phyloP scores from a whole-genome alignment of 2,888 invertebrate genomes.

The Eulithis prunata region DNA sequence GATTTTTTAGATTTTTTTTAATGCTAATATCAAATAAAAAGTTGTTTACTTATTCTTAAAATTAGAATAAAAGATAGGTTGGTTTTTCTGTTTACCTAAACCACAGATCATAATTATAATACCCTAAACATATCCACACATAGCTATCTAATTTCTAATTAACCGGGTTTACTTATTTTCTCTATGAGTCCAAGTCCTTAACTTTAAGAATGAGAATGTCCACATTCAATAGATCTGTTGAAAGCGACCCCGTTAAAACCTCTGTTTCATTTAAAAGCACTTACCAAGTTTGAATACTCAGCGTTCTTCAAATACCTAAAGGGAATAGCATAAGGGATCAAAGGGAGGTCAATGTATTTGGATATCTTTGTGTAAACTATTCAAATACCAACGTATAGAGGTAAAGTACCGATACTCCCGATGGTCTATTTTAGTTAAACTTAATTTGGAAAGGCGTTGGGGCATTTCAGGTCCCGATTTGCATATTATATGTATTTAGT shows the following conservation, averaged over 20 bases:
- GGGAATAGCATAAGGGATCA: slow-evolving; percentile 26
- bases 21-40: too few relatives aligned
- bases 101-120: too few relatives aligned
- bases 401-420: slow-evolving; percentile 1
- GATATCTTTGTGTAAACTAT: slow-evolving; percentile 33
- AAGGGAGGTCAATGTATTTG: slow-evolving; percentile 36
- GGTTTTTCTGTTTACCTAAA: too few relatives aligned
- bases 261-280: slow-evolving; percentile 12
- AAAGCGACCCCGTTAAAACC: slow-evolving; percentile 19
- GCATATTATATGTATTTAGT: too few relatives aligned
- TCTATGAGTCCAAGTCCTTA: slow-evolving; percentile 9
- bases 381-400: slow-evolving; percentile 14
- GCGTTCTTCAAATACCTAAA: slow-evolving; percentile 33
- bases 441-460: slow-evolving; percentile 1
- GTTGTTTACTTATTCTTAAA: too few relatives aligned
- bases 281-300: slow-evolving; percentile 31
- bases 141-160: too few relatives aligned
- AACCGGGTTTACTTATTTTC: not conserved
- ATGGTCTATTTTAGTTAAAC: slow-evolving; percentile 1
- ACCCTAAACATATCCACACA: too few relatives aligned
- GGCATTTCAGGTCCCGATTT: too few relatives aligned
- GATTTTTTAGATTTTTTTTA: too few relatives aligned
- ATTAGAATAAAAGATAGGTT: too few relatives aligned
- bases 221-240: slow-evolving; percentile 9
- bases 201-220: slow-evolving; percentile 1